phyloP scores from a whole-genome alignment of 2,797 vertebrate genomes.

The Diglossa cyanea region DNA sequence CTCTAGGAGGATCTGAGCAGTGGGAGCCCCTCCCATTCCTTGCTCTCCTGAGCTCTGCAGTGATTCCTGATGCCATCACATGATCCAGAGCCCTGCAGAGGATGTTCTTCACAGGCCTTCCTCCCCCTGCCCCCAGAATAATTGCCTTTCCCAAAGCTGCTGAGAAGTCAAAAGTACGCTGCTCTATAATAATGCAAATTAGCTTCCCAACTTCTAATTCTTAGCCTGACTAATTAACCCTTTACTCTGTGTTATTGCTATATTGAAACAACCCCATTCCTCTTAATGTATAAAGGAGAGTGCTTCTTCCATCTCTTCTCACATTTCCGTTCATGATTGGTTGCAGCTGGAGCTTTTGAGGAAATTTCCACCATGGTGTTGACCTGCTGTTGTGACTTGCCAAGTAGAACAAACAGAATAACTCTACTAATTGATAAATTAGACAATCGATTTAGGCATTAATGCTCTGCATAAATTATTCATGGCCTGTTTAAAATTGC shows the following conservation, averaged over 20 bases:
- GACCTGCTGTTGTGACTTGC: background rate
- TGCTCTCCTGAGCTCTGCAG: background rate
- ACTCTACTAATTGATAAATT: background rate
- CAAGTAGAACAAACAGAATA: background rate
- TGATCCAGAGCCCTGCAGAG: background rate
- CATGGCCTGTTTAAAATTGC: background rate
- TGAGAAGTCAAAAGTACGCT: background rate
- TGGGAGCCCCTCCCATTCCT: too few species aligned
- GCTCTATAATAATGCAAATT: background rate
- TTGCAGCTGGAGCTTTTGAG: background rate
- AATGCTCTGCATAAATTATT: background rate
- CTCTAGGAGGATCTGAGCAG: background rate
- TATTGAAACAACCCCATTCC: fast-evolving
- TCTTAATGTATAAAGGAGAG: background rate
- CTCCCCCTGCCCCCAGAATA: fast-evolving
- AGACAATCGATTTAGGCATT: fast-evolving
- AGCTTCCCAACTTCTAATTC: background rate
- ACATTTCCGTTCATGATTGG: fast-evolving
- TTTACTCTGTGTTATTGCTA: fast-evolving
- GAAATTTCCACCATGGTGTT: background rate
- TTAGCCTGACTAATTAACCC: background rate
- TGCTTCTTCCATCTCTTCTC: background rate
- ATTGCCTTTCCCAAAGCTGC: background rate
- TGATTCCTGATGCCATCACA: background rate
- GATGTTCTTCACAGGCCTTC: fast-evolving